Conservation (phyloP, 1,140 invertebrate species). For the Heterodera schachtii region DNA sequence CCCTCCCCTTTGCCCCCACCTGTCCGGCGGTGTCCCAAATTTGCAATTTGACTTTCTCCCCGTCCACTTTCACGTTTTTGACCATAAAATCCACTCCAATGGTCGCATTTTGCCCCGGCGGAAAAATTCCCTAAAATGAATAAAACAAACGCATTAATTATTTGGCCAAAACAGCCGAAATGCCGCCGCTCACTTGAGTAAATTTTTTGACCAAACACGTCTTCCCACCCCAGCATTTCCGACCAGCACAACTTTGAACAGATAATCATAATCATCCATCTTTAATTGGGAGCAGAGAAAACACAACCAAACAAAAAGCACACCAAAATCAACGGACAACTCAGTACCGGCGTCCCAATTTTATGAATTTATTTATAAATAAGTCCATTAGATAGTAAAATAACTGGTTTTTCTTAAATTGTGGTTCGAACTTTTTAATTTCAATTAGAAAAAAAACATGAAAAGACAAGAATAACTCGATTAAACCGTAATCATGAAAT, state of each 20-base stretch:
- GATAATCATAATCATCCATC: conserved; percentile 66
- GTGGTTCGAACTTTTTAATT: no score
- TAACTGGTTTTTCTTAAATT: no score
- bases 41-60: conserved; percentile 82
- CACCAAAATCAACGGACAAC: no score
- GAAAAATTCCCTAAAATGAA: conserved; percentile 78
- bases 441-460: no score
- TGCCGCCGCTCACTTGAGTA: conserved; percentile 49
- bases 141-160: no score
- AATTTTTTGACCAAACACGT: conserved; percentile 73
- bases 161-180: no score
- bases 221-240: conserved; percentile 72
- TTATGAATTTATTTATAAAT: no score
- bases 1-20: conserved; percentile 29
- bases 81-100: conserved; percentile 95
- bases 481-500: no score
- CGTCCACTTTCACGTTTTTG: conserved; percentile 88
- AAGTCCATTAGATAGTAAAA: no score
- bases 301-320: no score
- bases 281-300: background rate
- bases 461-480: no score
- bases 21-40: conserved; percentile 60
- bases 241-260: conserved; percentile 65
- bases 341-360: no score
- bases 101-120: conserved; percentile 88